These are phyloP conservation scores for Aythya fuligula DNA, from an alignment of 2,797 vertebrate genomes.

Conservation along the genomic window DNA sequence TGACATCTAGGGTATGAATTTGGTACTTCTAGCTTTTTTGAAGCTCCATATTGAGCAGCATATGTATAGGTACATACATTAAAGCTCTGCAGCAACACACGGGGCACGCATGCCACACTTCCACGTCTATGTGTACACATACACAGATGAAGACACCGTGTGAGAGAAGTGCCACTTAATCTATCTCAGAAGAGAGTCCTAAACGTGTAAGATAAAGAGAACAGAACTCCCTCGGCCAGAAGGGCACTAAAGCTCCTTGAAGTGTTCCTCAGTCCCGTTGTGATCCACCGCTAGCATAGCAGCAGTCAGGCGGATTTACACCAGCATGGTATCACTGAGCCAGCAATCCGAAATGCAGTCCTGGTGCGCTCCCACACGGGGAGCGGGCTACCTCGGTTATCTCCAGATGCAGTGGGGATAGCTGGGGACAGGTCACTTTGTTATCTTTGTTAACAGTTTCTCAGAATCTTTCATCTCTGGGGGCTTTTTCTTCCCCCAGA, in stretches of 20 bases:
- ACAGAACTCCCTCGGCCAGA: not conserved
- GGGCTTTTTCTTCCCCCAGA: not conserved
- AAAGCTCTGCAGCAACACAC: not conserved
- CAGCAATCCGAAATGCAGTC: not conserved
- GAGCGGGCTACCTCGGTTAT: not conserved
- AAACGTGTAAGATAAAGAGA: not conserved
- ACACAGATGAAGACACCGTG: not conserved
- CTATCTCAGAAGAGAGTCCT: not conserved
- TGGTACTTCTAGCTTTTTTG: slow-evolving; percentile 65
- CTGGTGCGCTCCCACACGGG: not conserved
- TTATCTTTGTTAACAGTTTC: not conserved
- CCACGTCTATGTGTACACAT: not conserved
- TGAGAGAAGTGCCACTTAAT: not conserved
- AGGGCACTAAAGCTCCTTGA: not conserved
- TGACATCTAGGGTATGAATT: slow-evolving; percentile 77
- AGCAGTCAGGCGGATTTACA: not conserved
- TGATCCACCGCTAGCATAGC: rapidly evolving
- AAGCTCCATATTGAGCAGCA: slow-evolving; percentile 40
- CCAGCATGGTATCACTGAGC: not conserved
- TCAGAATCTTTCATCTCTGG: not conserved
- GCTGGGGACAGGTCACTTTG: not conserved
- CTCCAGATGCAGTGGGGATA: not conserved
- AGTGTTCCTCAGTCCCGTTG: not conserved
- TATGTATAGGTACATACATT: not conserved
- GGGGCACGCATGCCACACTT: not conserved